Base-by-base conservation (phyloP, 2,888 invertebrate genomes). In the Pristionchus mayeri region DNA sequence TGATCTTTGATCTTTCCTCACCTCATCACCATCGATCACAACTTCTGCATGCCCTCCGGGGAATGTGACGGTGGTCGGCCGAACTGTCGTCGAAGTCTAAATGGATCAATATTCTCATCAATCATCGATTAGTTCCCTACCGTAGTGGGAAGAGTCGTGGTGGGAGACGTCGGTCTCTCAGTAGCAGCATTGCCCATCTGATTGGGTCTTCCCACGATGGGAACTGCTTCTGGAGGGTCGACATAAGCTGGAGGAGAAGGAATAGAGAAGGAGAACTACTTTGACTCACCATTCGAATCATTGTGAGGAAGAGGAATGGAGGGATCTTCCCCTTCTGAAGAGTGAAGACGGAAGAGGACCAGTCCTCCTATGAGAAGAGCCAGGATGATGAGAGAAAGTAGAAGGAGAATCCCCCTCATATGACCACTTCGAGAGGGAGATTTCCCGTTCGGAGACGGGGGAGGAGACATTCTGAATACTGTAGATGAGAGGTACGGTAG, bases 391-490 rank as follows among this genome's bases (percentile, higher is more conserved):
- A 71, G 30, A 27, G 11, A 37, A 13, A 76, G 76, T 6, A 76
- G 48, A 24, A 76, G 27, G 40, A 76, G 9, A 16, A 30, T 18
- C 21, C 18, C 37, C 18, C 7, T 27, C 9, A 40, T 21, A 37
- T 27, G 50, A 18, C 37, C 11, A 21, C 11, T 18, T 16, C 76
- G 48, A 37, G 76, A 21, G 13, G 76, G 27, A 50, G 50, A 3
- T 30, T 76, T 76, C 48, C 76, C 76, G 24, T 76, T 76, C 18
- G 76, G 76, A 27, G 76, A 76, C 24, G 76, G 76, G 30, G 76
- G 76, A 37, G 76, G 60, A 60, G 60, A 60, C 60, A 60, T 60
- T 11, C 24, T 30, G 13, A n/a, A 37, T 71, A 44, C 37, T 37
- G 44, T 71, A 71, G n/a, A n/a, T 24, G 18, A 34, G 71, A 71